Evolutionary conservation across 2,888 invertebrate genomes (phyloP), one percentile per base, ranked within the genome.

Genomic region (Hyposoter dolosus): DNA sequence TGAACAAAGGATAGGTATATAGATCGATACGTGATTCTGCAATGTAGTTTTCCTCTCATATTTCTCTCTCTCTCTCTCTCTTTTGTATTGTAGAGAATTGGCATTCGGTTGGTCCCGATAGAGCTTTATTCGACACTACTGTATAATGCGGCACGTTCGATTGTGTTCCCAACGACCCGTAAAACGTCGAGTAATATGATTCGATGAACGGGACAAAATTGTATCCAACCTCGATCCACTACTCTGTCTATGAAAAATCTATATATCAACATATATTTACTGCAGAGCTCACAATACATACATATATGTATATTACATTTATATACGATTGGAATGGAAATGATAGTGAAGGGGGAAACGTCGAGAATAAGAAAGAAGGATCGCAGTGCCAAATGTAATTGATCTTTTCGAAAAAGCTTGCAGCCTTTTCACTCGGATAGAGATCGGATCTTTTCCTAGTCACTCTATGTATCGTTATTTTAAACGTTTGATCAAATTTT

Each of bases 161-260:
- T 68, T 76, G 85, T 47, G 66, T 85, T 56, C 72, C 83, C 83
- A 85, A 85, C 85, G 83, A 83, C 65, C 85, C 82, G 85, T 83
- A 85, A 85, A 85, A 85, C 80, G 83, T 80, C 83, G 85, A 85
- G 83, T 83, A 83, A 83, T 83, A 85, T 85, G 83, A 85, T 85
- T 85, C 85, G 85, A 85, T 85, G 85, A 85, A 80, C 85, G 80
- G 77, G 75, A 80, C 83, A 78, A 85, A 85, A 85, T 72, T 82
- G 82, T 78, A 47, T 71, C 10, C 45, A 35, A 50, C 47, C 63
- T 50, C 60, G 75, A 75, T 80, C 60, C 32, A 72, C 72, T 77
- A 28, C 17, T 35, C 32, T 82, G n/a, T 47, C 43, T 32, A 65
- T 28, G 23, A 60, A 60, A 35, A 76, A 45, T 32, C 78, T 66